phyloP scores from a whole-genome alignment of 2,888 invertebrate species.

The Opisthograptis luteolata region DNA sequence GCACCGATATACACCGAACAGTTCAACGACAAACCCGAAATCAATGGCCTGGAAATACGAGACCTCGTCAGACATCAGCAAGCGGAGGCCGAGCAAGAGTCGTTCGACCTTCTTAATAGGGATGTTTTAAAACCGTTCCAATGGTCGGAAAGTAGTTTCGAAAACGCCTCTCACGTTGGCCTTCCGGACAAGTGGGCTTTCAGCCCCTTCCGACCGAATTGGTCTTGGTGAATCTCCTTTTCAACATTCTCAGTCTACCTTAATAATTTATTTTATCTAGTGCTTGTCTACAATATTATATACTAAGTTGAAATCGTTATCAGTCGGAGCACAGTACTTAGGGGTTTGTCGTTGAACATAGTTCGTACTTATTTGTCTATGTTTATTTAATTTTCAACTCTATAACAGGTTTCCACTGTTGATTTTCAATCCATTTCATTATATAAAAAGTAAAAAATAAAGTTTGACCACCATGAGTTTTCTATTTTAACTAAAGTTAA shows the following conservation, averaged over 20 bases:
- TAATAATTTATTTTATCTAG: slow-evolving; percentile 11
- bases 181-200: slow-evolving; percentile 91
- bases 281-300: slow-evolving; percentile 7
- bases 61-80: slow-evolving; percentile 68
- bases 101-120: slow-evolving; percentile 61
- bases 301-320: too few species aligned
- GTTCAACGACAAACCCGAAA: slow-evolving; percentile 66
- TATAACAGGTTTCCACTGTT: too few species aligned
- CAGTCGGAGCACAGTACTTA: neutral
- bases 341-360: slow-evolving; percentile 12
- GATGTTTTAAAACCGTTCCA: slow-evolving; percentile 85
- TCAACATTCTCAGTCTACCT: neutral
- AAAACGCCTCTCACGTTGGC: slow-evolving; percentile 86
- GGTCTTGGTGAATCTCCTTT: slow-evolving; percentile 84
- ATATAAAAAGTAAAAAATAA: too few species aligned
- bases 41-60: slow-evolving; percentile 67
- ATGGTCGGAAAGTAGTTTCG: slow-evolving; percentile 89
- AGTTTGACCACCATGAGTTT: slow-evolving; percentile 28
- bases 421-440: neutral
- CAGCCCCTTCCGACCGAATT: slow-evolving; percentile 82
- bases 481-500: slow-evolving; percentile 25
- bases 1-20: slow-evolving; percentile 73
- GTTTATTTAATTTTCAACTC: neutral
- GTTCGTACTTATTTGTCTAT: slow-evolving; percentile 16
- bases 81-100: slow-evolving; percentile 66